These are phyloP conservation scores for Eumeta japonica DNA, from an alignment of 1,140 invertebrate species.

Conservation along the genomic window DNA sequence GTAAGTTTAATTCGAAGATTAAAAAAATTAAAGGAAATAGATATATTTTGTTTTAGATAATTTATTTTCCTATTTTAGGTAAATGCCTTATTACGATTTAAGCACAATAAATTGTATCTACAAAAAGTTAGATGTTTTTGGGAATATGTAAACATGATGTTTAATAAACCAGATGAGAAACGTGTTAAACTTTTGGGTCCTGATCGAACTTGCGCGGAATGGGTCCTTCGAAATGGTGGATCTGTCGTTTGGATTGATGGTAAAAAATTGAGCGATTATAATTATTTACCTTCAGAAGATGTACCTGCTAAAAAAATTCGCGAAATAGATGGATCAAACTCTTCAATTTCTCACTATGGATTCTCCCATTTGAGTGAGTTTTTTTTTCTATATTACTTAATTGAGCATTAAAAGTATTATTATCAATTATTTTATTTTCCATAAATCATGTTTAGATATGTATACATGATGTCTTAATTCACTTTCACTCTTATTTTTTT, in stretches of 20 bases:
- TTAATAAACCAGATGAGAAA: conserved; percentile 65
- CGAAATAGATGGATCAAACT: conserved; percentile 75
- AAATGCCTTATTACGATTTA: too few relatives aligned
- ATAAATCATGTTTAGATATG: conserved; percentile 71
- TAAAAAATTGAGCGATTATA: conserved; percentile 67
- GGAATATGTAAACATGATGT: conserved; percentile 61
- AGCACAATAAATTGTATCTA: background rate
- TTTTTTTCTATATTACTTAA: too few relatives aligned
- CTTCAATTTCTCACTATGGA: conserved; percentile 75
- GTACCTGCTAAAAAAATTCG: conserved; percentile 38
- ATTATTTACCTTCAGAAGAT: conserved; percentile 61
- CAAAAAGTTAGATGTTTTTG: conserved; percentile 38
- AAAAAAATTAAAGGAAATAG: too few relatives aligned
- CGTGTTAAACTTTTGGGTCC: conserved; percentile 75
- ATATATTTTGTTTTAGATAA: too few relatives aligned
- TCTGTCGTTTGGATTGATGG: conserved; percentile 66
- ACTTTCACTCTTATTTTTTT: conserved; percentile 10
- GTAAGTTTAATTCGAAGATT: too few relatives aligned
- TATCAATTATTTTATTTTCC: conserved; percentile 72
- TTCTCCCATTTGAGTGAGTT: conserved; percentile 74
- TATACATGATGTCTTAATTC: too few relatives aligned
- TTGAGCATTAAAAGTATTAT: conserved; percentile 77
- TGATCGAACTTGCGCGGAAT: conserved; percentile 87
- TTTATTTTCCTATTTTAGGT: too few relatives aligned
- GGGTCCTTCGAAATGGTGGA: conserved; percentile 82